Evolutionary conservation across 1,140 invertebrate species (phyloP), one percentile per base, ranked within the genome.

Genomic region (Drosophila gunungcola): DNA sequence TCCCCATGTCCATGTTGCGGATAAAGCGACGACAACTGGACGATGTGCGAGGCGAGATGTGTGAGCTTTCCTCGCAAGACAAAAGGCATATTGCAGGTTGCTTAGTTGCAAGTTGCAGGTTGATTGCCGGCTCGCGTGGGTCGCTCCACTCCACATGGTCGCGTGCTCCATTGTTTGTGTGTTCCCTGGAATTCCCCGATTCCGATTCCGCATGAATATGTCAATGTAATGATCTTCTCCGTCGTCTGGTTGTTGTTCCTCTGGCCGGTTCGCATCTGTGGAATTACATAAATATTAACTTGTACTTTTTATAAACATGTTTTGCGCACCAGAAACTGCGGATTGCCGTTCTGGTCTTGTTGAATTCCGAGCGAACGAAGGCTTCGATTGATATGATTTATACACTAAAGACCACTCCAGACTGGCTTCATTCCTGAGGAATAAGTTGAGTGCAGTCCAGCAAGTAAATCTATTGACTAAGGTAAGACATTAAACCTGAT

Each of bases 261-360:
- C 55, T 77, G 51, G 46, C 27, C 27, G 62, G 63, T 51, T 63
- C 57, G 78, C 63, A 76, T 88, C 78, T 68, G 58, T 81, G 70
- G 82, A 72, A 88, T 86, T 86, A 86, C 83, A 86, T 86, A 86
- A 86, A 86, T 86, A 86, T 86, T 86, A 86, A 86, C 82, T 86
- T 86, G 82, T 86, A 86, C 83, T 86, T 86, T 86, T 86, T 88
- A 86, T 83, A 86, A 86, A 86, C 82, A 86, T 83, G 82, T 86
- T 73, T 68, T 41, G 78, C 49, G 46, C 57, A 72, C 42, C 56
- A 72, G 21, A 39, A 34, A 64, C 34, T 13, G 34, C 45, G 27
- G 62, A 32, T 39, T 41, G 43, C 51, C 39, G 36, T 42, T 45
- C 29, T 27, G 60, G 21, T 49, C 48, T 43, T 43, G 52, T 57